Conservation (phyloP, 2,797 vertebrate genomes). For the Holocentrus rufus region DNA sequence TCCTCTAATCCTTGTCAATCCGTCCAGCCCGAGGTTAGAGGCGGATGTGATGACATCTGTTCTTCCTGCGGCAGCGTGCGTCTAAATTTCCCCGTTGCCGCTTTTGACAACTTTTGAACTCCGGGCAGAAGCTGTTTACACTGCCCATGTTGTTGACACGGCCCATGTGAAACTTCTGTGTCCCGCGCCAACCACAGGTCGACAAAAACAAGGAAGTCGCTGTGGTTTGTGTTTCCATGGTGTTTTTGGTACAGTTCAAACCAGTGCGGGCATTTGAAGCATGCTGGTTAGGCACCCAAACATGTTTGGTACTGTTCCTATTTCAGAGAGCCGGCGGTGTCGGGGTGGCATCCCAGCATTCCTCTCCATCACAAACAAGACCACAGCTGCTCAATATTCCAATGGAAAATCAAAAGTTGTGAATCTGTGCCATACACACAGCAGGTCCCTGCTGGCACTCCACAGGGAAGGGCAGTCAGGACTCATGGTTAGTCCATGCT, state of each 20-base stretch:
- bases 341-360: constrained; percentile 57
- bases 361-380: constrained; percentile 45
- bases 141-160: constrained; percentile 11
- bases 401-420: constrained; percentile 62
- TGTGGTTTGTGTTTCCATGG: constrained; percentile 28
- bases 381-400: constrained; percentile 66
- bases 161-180: constrained; percentile 51
- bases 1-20: constrained; percentile 7
- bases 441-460: background rate
- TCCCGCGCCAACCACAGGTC: constrained; percentile 59
- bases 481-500: constrained; percentile 9
- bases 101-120: constrained; percentile 45
- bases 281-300: constrained; percentile 15
- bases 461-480: constrained; percentile 5
- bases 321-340: constrained; percentile 36
- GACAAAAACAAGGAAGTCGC: constrained; percentile 70
- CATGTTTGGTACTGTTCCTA: constrained; percentile 45
- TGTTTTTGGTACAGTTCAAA: constrained; percentile 12
- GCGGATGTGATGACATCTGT: constrained; percentile 42
- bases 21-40: constrained; percentile 6
- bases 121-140: constrained; percentile 49
- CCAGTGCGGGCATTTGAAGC: background rate
- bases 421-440: background rate
- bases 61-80: constrained; percentile 44
- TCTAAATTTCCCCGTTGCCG: constrained; percentile 25